A percentile compares a stretch with the other conserved stretches of the same genome.
Conservation (phyloP, 2,797 vertebrate species). For the Mus spretus region DNA sequence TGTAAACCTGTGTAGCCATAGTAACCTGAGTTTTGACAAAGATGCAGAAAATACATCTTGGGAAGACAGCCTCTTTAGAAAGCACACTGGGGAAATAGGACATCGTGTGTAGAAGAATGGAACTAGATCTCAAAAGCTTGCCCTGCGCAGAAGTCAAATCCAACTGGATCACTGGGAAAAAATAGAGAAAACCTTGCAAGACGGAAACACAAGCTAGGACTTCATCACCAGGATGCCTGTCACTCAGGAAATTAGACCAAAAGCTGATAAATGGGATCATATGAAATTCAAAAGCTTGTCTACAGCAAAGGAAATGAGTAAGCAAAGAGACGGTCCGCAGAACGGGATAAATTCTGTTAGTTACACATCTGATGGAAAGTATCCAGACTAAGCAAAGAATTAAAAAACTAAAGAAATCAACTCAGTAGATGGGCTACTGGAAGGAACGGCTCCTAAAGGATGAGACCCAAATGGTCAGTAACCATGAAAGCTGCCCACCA, state of each 20-base stretch:
- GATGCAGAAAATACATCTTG: neutral
- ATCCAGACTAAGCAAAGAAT: neutral
- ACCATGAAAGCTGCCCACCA: neutral
- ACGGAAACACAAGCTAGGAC: neutral
- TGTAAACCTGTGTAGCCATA: neutral
- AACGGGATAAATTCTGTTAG: neutral
- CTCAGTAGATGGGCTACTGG: neutral
- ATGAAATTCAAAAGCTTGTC: neutral
- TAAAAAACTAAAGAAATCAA: neutral
- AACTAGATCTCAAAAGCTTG: neutral
- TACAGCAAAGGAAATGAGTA: neutral
- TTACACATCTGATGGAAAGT: neutral
- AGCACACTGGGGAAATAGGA: neutral
- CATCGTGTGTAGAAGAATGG: neutral
- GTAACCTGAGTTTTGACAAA: neutral
- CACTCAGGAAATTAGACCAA: neutral
- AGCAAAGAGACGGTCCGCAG: neutral
- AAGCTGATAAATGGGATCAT: neutral
- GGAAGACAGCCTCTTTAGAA: neutral
- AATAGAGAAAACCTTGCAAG: neutral
- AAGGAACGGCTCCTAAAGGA: neutral
- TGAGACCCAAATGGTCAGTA: neutral
- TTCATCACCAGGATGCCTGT: neutral
- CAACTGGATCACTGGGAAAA: neutral
- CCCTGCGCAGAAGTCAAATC: neutral